Evolutionary conservation across 2,797 vertebrate species (phyloP).

Genomic region (Leucoraja ocellata): DNA sequence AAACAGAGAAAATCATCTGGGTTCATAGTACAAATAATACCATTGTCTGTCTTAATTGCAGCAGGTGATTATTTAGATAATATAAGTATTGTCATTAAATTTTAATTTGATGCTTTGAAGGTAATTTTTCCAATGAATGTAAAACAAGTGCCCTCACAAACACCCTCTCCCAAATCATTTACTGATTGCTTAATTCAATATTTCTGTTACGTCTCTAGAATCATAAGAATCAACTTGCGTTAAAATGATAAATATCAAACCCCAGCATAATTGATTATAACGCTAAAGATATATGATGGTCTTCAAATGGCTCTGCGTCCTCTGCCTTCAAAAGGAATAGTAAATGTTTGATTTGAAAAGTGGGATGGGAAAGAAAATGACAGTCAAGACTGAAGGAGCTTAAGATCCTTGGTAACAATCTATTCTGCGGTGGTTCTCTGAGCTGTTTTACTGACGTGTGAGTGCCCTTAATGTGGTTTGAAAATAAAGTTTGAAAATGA

Average conservation of each 20-base stretch:
- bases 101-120: neutral
- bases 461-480: too few species aligned
- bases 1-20: conserved; percentile 23
- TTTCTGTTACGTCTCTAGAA: neutral
- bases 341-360: neutral
- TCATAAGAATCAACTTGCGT: neutral
- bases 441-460: too few species aligned
- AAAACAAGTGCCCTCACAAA: neutral
- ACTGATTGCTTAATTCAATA: neutral
- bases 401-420: neutral
- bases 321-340: neutral
- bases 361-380: neutral
- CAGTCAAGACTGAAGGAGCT: neutral
- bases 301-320: neutral
- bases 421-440: neutral
- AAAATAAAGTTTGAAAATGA: too few species aligned
- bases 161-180: neutral
- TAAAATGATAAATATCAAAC: neutral
- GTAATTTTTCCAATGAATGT: neutral
- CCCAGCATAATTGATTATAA: neutral
- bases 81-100: neutral
- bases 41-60: neutral
- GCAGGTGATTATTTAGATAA: neutral
- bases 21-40: neutral
- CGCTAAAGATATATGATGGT: neutral